A percentile compares a stretch with the other conserved stretches of the same genome.
These are phyloP conservation scores for Magallana nippona DNA, from an alignment of 2,888 invertebrate species.

Conservation along the genomic window DNA sequence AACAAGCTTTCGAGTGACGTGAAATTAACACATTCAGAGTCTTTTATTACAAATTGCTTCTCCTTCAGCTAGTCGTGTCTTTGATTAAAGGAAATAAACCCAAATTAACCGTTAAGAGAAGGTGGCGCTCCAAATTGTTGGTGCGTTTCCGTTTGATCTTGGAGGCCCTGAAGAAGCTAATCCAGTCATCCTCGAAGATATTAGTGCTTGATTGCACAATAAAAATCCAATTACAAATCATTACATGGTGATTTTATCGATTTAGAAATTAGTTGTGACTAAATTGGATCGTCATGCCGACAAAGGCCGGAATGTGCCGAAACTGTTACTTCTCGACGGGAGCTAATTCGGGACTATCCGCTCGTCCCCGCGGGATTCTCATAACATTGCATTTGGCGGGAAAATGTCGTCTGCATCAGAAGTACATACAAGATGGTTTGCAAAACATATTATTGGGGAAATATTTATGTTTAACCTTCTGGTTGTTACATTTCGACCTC, in stretches of 20 bases:
- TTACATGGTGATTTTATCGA: constrained; percentile 38
- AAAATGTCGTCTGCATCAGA: neutral
- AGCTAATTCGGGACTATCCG: constrained; percentile 1
- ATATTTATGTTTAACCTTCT: neutral
- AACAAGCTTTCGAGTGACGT: constrained; percentile 30
- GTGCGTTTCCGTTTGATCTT: constrained; percentile 8
- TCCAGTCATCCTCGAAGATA: constrained; percentile 14
- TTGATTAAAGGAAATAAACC: constrained; percentile 25
- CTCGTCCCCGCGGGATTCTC: constrained; percentile 2
- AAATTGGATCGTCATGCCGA: constrained; percentile 13
- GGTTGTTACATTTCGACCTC: neutral
- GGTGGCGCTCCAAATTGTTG: constrained; percentile 14
- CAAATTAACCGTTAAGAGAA: constrained; percentile 23
- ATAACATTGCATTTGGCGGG: constrained; percentile 12
- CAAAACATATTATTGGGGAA: neutral
- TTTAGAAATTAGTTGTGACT: constrained; percentile 29
- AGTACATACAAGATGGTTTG: neutral
- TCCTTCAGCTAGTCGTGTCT: constrained; percentile 15
- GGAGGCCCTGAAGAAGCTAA: neutral
- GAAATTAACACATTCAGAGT: constrained; percentile 29
- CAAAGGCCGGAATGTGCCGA: constrained; percentile 26
- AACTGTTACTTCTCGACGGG: constrained; percentile 29
- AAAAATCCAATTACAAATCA: constrained; percentile 38
- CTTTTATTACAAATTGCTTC: constrained; percentile 29
- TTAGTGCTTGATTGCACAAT: constrained; percentile 31